Base-by-base conservation (phyloP, 2,888 invertebrate species). In the Rambutsinella grinnellia region DNA sequence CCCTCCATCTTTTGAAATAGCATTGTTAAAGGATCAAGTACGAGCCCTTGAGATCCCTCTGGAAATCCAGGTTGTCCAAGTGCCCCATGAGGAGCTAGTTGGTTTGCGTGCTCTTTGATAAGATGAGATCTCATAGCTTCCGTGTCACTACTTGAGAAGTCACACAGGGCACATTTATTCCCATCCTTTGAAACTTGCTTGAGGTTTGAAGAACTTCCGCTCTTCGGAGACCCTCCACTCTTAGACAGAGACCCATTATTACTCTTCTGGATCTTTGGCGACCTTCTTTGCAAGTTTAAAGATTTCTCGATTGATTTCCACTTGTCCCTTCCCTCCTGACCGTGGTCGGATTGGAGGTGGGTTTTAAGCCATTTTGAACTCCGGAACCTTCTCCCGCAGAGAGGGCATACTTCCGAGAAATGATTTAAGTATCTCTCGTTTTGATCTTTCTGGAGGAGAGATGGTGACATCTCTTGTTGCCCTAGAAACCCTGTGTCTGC, bases 311-410 rank as follows among this genome's bases (percentile, higher is more conserved):
- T 85, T 82, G 90, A 90, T 57, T 91, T 84, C 90, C 90, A 90
- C 81, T 90, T 90, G 27, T 91, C 90, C 27, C 89, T 87, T 1
- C 91, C 91, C 23, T 88, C 87, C 84, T 91, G 90, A 2, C 94
- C 94, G 85, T 97, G 96, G 84, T 96, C 96, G 63, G 93, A 92
- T 81, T 94, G 88, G 76, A 97, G 87, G 87, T 96, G 96, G 0
- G 94, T 93, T 82, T 95, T 93, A 80, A 96, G 87, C 90, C 95
- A 96, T 78, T 96, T 94, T 17, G 93, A 91, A 78, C 94, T 95
- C 57, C 95, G 90, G 87, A 96, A 96, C 76, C 95, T 90, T 0
- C 95, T 90, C 83, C 92, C 93, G 86, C 96, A 97, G 69, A 96
- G 90, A 15, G 93, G 92, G 85, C 96, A 96, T 0, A 92, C 91